These are phyloP conservation scores for Rhinoraja longicauda DNA, from an alignment of 2,797 vertebrate genomes.

Conservation along the genomic window DNA sequence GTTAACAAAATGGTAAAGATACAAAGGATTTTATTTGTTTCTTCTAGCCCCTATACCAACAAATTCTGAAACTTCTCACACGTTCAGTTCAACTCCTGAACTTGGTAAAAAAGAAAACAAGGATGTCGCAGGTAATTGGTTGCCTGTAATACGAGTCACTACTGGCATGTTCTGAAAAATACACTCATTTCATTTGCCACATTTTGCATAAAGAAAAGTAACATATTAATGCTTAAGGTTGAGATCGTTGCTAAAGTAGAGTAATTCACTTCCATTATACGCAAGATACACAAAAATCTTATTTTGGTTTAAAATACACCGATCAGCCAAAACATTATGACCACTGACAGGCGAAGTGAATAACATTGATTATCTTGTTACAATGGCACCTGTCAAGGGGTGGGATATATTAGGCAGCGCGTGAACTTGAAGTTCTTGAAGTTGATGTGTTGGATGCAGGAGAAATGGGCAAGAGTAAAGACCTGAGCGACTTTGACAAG, in stretches of 20 bases:
- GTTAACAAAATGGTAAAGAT: not conserved
- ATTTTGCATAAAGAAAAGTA: not conserved
- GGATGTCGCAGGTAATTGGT: not conserved
- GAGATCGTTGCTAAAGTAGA: not conserved
- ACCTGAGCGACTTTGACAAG: too few species aligned
- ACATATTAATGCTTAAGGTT: not conserved
- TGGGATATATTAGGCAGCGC: too few species aligned
- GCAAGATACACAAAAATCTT: not conserved
- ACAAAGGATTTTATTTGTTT: not conserved
- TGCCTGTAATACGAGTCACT: not conserved
- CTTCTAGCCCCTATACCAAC: not conserved
- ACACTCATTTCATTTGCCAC: not conserved
- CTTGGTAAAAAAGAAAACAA: slow-evolving; percentile 6
- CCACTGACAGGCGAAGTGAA: too few species aligned
- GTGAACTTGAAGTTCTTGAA: too few species aligned
- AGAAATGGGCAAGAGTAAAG: too few species aligned
- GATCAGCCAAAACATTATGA: too few species aligned
- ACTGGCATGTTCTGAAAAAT: not conserved
- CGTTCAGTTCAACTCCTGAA: not conserved
- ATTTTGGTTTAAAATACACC: not conserved
- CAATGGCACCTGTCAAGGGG: too few species aligned
- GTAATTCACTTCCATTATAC: not conserved
- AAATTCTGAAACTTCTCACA: not conserved
- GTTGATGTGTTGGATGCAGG: too few species aligned
- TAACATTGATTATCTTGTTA: too few species aligned